phyloP scores from a whole-genome alignment of 2,113 vertebrate genomes.

The Syngnathus floridae region DNA sequence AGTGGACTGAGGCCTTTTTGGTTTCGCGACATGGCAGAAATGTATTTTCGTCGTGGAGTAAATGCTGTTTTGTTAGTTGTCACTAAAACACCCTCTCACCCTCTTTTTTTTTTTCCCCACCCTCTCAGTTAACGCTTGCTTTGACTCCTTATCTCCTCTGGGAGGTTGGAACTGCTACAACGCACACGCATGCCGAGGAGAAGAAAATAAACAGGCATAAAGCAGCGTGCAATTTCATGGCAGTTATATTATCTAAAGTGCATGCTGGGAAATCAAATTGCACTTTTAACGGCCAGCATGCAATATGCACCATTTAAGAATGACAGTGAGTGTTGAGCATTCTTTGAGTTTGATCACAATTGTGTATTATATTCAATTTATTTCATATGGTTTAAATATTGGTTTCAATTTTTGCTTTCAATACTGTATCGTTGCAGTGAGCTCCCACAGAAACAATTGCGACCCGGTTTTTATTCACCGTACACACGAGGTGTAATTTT shows the following conservation, averaged over 20 bases:
- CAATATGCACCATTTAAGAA: not conserved
- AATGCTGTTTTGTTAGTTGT: not conserved
- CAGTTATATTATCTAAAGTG: not conserved
- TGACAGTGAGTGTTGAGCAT: not conserved
- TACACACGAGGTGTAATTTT: too few relatives aligned
- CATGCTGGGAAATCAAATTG: not conserved
- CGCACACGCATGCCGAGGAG: not conserved
- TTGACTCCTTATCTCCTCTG: not conserved
- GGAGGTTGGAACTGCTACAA: not conserved
- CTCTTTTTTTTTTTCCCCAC: too few relatives aligned
- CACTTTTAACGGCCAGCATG: not conserved
- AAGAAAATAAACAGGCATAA: not conserved
- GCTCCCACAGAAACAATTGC: too few relatives aligned
- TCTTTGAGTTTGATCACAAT: not conserved
- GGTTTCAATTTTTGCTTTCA: too few relatives aligned
- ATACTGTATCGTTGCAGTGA: too few relatives aligned
- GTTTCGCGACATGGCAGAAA: slow-evolving; percentile 14
- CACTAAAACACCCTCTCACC: not conserved
- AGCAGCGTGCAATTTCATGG: slow-evolving; percentile 1
- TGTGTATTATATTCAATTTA: not conserved
- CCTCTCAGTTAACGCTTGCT: not conserved
- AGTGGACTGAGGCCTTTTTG: slow-evolving; percentile 15
- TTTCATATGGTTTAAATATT: not conserved
- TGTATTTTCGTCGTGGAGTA: not conserved
- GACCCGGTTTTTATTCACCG: too few relatives aligned